Evolutionary conservation across 2,113 vertebrate species (phyloP).

Genomic region (Toxostoma redivivum): DNA sequence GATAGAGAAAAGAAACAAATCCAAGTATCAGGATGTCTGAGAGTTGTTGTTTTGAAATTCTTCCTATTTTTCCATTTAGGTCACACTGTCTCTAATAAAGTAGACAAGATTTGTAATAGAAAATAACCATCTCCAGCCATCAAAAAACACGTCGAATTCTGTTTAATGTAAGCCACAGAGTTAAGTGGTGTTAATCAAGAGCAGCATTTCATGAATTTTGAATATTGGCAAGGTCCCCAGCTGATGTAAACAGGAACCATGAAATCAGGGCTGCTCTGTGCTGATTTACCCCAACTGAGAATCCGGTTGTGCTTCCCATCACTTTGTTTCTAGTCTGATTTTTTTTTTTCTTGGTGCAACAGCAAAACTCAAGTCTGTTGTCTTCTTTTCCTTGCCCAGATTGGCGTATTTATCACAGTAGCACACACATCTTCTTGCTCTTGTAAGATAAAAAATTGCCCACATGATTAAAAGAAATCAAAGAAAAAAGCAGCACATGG

Average conservation of each 20-base stretch:
- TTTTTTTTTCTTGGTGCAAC: background rate
- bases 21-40: background rate
- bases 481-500: background rate
- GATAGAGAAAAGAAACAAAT: background rate
- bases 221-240: conserved; percentile 18
- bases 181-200: conserved; percentile 19
- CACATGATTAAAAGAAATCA: background rate
- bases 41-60: background rate
- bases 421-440: background rate
- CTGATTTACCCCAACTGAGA: conserved; percentile 46
- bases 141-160: background rate
- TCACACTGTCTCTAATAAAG: background rate
- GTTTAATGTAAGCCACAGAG: background rate
- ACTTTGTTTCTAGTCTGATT: conserved; percentile 1
- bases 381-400: background rate
- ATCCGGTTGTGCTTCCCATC: conserved; percentile 12
- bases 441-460: conserved; percentile 12
- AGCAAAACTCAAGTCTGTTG: background rate
- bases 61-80: background rate
- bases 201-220: conserved; percentile 16
- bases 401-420: background rate
- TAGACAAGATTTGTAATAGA: background rate
- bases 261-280: conserved; percentile 27
- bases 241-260: conserved; percentile 57
- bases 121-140: background rate